A percentile compares a stretch with the other conserved stretches of the same genome.
Evolutionary conservation across 2,888 invertebrate species (phyloP).

Genomic region (Tolmerus cingulatus): DNA sequence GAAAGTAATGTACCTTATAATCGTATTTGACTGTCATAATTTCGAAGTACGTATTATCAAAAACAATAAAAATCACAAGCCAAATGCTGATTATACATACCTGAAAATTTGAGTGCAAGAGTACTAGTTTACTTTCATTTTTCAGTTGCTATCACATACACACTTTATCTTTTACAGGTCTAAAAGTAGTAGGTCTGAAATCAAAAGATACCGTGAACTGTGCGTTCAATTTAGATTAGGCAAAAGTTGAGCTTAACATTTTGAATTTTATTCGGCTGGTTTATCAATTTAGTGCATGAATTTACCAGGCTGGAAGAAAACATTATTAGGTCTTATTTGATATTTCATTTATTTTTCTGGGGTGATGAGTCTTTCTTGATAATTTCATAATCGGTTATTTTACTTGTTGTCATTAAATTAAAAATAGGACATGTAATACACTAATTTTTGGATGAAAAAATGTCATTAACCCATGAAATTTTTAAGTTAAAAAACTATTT

Average conservation of each 20-base stretch:
- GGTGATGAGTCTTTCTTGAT: neutral
- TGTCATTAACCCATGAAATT: neutral
- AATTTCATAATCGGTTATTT: neutral
- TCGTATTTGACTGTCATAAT: neutral
- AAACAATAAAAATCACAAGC: neutral
- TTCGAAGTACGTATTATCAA: too few relatives aligned
- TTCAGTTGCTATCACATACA: neutral
- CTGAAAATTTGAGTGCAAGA: neutral
- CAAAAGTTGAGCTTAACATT: neutral
- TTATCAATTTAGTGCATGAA: neutral
- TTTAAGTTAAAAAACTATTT: neutral
- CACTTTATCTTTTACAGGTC: neutral
- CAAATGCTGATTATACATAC: neutral
- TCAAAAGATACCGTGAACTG: neutral
- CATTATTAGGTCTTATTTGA: neutral
- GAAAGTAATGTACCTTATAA: neutral
- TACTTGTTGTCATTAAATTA: neutral
- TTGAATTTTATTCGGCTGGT: neutral
- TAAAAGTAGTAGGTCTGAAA: neutral
- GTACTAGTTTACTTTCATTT: neutral
- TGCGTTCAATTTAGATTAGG: neutral
- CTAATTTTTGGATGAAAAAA: neutral
- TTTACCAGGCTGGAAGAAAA: neutral
- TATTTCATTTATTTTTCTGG: neutral
- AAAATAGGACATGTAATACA: neutral